Percentiles rank a stretch among this genome's conserved stretches.
Evolutionary conservation across 2,113 vertebrate genomes (phyloP).

Genomic region (Oophaga pumilio): DNA sequence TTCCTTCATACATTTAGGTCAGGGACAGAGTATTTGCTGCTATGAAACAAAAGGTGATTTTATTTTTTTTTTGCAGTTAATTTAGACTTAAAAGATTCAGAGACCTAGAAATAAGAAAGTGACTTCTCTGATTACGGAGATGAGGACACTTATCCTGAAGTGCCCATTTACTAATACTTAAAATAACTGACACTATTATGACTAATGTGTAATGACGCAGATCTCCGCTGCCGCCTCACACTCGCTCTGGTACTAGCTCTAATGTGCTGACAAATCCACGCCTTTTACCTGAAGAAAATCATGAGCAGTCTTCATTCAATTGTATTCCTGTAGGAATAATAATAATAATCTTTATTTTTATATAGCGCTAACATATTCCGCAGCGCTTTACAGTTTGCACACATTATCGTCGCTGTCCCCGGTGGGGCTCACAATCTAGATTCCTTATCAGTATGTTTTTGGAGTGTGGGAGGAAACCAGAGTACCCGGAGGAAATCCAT

Average conservation of each 20-base stretch:
- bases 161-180: neutral
- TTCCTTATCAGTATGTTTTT: too few relatives aligned
- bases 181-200: neutral
- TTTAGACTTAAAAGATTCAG: conserved; percentile 5
- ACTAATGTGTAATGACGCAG: neutral
- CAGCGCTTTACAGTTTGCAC: too few relatives aligned
- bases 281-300: too few relatives aligned
- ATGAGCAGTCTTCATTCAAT: too few relatives aligned
- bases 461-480: too few relatives aligned
- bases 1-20: neutral
- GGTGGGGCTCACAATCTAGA: too few relatives aligned
- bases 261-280: neutral
- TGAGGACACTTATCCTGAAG: neutral
- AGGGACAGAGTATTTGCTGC: neutral
- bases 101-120: neutral
- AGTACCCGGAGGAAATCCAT: too few relatives aligned
- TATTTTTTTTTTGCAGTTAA: neutral
- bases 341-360: too few relatives aligned
- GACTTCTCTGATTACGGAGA: neutral
- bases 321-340: too few relatives aligned
- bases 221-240: neutral
- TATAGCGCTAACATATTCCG: too few relatives aligned
- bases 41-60: neutral
- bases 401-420: too few relatives aligned
- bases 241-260: neutral